These are phyloP conservation scores for Ephialtes manifestator DNA, from an alignment of 2,888 invertebrate genomes.

Conservation along the genomic window DNA sequence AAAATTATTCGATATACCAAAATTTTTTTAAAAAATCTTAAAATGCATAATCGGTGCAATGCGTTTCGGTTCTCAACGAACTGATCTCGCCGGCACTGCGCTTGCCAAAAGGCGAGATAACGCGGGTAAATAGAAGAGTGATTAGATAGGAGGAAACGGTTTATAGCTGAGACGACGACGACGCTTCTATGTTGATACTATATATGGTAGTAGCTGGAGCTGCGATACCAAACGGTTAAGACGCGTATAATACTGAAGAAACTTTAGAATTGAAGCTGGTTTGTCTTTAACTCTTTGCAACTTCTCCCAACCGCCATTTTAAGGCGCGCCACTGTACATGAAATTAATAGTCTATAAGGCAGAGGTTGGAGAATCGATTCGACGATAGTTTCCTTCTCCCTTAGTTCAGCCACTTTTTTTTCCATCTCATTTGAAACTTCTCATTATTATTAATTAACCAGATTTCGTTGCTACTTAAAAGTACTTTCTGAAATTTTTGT, in stretches of 20 bases:
- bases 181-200: slow-evolving; percentile 25
- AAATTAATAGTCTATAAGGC: slow-evolving; percentile 63
- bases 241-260: neutral
- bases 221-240: neutral
- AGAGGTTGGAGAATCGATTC: slow-evolving; percentile 34
- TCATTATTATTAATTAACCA: too few species aligned
- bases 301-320: neutral
- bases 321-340: neutral
- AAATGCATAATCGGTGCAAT: neutral
- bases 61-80: slow-evolving; percentile 7
- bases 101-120: slow-evolving; percentile 56
- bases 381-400: too few species aligned
- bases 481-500: too few species aligned
- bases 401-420: too few species aligned
- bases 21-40: neutral
- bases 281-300: neutral
- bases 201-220: neutral
- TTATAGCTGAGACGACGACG: slow-evolving; percentile 24
- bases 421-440: too few species aligned
- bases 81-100: slow-evolving; percentile 55
- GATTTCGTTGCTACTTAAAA: too few species aligned
- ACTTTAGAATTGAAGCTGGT: neutral
- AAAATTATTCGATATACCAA: too few species aligned
- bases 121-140: slow-evolving; percentile 68
- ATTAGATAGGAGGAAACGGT: slow-evolving; percentile 73